Evolutionary conservation across 2,888 invertebrate genomes (phyloP).

Genomic region (Rotaria sp.): DNA sequence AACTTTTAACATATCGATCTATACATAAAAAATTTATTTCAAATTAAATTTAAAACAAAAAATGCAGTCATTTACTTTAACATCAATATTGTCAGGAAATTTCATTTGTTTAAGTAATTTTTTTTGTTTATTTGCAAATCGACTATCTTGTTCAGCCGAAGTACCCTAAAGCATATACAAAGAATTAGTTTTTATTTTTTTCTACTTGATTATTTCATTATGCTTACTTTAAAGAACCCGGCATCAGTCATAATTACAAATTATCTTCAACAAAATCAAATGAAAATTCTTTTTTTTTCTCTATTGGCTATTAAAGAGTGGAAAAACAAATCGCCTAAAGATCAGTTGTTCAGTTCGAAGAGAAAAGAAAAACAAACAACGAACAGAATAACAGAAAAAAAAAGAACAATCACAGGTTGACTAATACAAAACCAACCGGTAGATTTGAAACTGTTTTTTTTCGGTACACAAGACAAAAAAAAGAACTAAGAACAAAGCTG

Average conservation of each 20-base stretch:
- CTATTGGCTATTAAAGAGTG: too few relatives aligned
- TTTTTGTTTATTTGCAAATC: constrained; percentile 98
- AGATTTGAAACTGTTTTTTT: background rate
- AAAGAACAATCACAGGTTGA: background rate
- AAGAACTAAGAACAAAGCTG: background rate
- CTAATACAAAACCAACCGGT: background rate
- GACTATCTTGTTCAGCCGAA: constrained; percentile 93
- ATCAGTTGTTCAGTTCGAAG: background rate
- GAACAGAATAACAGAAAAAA: background rate
- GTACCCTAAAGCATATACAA: constrained; percentile 68
- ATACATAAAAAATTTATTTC: constrained; percentile 42
- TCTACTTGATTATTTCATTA: constrained; percentile 3
- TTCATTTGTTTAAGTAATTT: constrained; percentile 97
- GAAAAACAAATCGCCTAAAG: background rate
- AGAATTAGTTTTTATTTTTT: constrained; percentile 37
- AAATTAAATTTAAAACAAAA: background rate
- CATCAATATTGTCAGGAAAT: constrained; percentile 84
- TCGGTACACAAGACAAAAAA: background rate
- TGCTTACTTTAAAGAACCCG: constrained; percentile 51
- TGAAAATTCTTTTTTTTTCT: background rate
- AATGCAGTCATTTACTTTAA: constrained; percentile 60
- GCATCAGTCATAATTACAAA: constrained; percentile 49
- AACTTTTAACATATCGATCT: constrained; percentile 96
- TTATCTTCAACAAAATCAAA: background rate
- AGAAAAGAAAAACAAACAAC: background rate